A percentile compares a stretch with the other conserved stretches of the same genome.
phyloP scores from a whole-genome alignment of 2,113 vertebrate species.

The Crotalus tigris region DNA sequence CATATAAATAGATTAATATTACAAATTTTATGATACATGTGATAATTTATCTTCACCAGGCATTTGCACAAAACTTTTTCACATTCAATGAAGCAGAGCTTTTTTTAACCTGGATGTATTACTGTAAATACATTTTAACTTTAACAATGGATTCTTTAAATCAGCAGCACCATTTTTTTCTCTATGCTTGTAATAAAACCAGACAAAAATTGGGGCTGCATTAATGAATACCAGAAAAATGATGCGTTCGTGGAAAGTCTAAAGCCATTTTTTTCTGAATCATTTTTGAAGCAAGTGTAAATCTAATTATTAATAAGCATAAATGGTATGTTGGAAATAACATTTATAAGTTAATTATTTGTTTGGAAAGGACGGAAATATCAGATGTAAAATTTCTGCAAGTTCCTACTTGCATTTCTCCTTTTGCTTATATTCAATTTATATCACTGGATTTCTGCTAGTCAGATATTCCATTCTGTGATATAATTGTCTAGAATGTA shows the following conservation, averaged over 20 bases:
- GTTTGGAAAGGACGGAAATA: neutral
- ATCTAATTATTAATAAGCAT: neutral
- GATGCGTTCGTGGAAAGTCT: neutral
- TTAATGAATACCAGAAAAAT: neutral
- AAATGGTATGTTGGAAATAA: neutral
- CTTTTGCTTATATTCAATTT: neutral
- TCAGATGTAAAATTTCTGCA: neutral
- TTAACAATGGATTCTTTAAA: neutral
- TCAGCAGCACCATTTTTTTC: neutral
- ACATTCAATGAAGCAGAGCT: neutral
- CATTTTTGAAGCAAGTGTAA: neutral
- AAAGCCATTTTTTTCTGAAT: neutral
- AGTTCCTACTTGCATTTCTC: neutral
- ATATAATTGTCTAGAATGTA: neutral
- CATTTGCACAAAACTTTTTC: neutral
- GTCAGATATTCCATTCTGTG: neutral
- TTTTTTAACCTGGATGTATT: neutral
- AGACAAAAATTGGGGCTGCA: neutral
- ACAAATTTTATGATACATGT: neutral
- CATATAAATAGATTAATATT: neutral
- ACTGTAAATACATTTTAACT: neutral
- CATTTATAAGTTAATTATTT: conserved; percentile 11
- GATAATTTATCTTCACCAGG: neutral
- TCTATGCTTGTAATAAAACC: neutral
- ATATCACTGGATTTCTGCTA: neutral